phyloP scores from a whole-genome alignment of 2,113 vertebrate species.

The Mastomys natalensis region DNA sequence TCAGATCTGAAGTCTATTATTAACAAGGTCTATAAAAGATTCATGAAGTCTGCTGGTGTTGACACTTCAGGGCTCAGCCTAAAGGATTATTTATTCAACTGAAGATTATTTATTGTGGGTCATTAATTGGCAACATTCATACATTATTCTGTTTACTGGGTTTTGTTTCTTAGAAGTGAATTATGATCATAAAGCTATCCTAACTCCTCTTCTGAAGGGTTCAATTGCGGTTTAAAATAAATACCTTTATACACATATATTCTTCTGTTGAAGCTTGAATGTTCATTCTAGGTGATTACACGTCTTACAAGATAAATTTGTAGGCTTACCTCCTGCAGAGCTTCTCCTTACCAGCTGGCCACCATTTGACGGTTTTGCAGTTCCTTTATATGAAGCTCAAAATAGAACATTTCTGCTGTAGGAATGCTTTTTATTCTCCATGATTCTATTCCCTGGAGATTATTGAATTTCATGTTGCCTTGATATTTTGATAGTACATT shows the following conservation, averaged over 20 bases:
- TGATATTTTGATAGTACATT: neutral
- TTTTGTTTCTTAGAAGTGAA: conserved; percentile 55
- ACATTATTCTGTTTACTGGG: conserved; percentile 47
- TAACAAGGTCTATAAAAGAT: conserved; percentile 63
- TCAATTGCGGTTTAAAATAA: conserved; percentile 42
- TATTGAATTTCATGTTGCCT: neutral
- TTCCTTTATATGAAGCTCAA: neutral
- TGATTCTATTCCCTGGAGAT: neutral
- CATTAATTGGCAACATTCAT: conserved; percentile 54
- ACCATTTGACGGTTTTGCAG: neutral
- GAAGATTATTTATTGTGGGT: conserved; percentile 21
- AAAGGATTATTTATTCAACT: conserved; percentile 53
- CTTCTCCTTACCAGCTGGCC: neutral
- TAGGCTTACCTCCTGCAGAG: neutral
- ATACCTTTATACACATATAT: neutral
- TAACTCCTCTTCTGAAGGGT: conserved; percentile 47
- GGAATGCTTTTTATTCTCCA: neutral
- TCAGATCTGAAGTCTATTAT: conserved; percentile 43
- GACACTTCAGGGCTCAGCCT: conserved; percentile 36
- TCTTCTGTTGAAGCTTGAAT: neutral
- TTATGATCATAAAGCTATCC: conserved; percentile 22
- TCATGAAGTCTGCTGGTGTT: conserved; percentile 53
- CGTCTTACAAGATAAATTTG: neutral
- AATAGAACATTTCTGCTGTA: neutral
- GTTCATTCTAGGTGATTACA: neutral